A percentile compares a stretch with the other conserved stretches of the same genome.
Conservation (phyloP, 2,797 vertebrate genomes). For the Pipistrellus nathusii region DNA sequence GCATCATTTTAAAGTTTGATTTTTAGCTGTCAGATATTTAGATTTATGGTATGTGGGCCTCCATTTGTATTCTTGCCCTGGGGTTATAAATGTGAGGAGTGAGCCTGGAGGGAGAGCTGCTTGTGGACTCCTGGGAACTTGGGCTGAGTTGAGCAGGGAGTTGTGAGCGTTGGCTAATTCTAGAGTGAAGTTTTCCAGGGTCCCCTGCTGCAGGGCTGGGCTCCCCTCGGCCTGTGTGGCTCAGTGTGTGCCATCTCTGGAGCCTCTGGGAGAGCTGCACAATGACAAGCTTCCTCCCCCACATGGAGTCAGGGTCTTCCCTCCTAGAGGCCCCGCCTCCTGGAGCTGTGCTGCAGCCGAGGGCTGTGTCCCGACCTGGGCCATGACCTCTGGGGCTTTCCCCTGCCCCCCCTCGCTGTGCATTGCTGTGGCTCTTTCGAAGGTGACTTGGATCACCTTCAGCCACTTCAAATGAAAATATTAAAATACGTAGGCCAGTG, state of each 20-base stretch:
- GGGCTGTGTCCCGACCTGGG: not conserved
- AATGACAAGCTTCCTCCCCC: not conserved
- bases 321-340: not conserved
- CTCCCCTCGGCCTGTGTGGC: not conserved
- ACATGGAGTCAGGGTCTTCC: not conserved
- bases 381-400: rapidly evolving
- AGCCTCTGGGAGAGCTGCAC: not conserved
- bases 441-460: not conserved
- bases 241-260: not conserved
- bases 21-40: not conserved
- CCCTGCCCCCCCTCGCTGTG: rapidly evolving
- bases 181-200: not conserved
- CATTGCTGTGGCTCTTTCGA: not conserved
- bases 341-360: not conserved
- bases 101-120: not conserved
- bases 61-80: not conserved
- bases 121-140: too few relatives aligned
- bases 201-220: not conserved
- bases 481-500: not conserved
- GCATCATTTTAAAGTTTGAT: not conserved
- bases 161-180: not conserved
- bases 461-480: not conserved
- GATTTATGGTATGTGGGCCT: not conserved
- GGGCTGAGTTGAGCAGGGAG: not conserved
- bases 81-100: not conserved